Evolutionary conservation across 2,888 invertebrate genomes (phyloP), one percentile per base, ranked within the genome.

Genomic region (Euphydryas editha): DNA sequence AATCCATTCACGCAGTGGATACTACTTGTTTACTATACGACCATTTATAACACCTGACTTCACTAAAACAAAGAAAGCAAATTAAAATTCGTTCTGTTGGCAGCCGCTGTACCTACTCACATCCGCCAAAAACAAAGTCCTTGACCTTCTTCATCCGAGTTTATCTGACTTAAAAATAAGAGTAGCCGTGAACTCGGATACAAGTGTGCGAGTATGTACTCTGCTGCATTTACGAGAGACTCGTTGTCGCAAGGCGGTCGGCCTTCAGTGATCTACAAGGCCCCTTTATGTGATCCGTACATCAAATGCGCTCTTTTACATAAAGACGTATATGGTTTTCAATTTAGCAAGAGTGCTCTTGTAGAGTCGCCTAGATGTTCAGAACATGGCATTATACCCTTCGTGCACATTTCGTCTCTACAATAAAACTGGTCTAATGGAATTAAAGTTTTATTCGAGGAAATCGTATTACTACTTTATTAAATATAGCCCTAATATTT

Each of bases 191-290:
- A 91, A 92, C 92, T 88, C 88, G 78, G 78, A 81, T 81, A 82
- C 78, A 79, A 81, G 79, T 78, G 80, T 80, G 75, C 80, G 82
- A 78, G 83, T 83, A 84, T 82, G 44, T 59, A 59, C 79, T 79
- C 81, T 81, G 78, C 80, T 81, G 82, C 80, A 85, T 80, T 80
- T 82, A 81, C 81, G 82, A 82, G 74, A 74, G 86, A 86, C 86
- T 80, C 80, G 87, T 82, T 81, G 83, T 81, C 81, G 80, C 76
- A 69, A 79, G 79, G 82, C 79, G 78, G 89, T 75, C 81, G 91
- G 81, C 91, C 92, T 92, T 92, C 92, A 80, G 76, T 84, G 84
- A 89, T 89, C 89, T 88, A 90, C 90, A 90, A 91, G 91, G 90
- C 80, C 79, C 80, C 89, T 87, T 89, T 89, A 86, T 89, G 87